phyloP scores from a whole-genome alignment of 1,140 invertebrate species.

The Drosophila watanabei region DNA sequence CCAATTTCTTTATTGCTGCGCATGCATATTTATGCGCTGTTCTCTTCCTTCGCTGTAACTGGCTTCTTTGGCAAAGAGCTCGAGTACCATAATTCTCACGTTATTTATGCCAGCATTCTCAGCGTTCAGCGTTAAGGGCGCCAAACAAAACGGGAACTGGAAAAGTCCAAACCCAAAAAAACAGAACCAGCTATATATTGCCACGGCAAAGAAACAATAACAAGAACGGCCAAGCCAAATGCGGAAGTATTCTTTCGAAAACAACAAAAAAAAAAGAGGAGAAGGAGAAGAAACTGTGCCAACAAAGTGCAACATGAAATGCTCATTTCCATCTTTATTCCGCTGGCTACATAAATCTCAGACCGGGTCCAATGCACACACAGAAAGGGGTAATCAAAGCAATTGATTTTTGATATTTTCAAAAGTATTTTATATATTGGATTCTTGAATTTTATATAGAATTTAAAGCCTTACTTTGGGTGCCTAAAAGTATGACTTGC shows the following conservation, averaged over 20 bases:
- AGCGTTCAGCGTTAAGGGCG: conserved; percentile 65
- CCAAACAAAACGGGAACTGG: conserved; percentile 46
- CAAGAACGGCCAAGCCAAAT: conserved; percentile 56
- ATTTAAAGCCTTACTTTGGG: too few relatives aligned
- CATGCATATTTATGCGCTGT: conserved; percentile 76
- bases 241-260: conserved; percentile 71
- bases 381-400: conserved; percentile 14
- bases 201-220: conserved; percentile 33
- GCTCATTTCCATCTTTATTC: conserved; percentile 66
- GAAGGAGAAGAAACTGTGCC: conserved; percentile 67
- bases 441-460: background rate
- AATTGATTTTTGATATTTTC: conserved; percentile 6
- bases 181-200: conserved; percentile 12
- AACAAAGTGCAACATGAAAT: conserved; percentile 81
- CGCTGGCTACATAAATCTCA: conserved; percentile 67
- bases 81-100: conserved; percentile 76
- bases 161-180: conserved; percentile 9
- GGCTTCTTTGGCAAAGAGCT: conserved; percentile 44
- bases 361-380: conserved; percentile 19
- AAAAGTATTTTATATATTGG: too few relatives aligned
- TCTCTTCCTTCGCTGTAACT: conserved; percentile 43
- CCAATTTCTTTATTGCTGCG: conserved; percentile 78
- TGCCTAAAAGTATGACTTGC: background rate
- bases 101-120: conserved; percentile 75
- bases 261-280: background rate